phyloP scores from a whole-genome alignment of 2,113 vertebrate genomes.

The Orcinus orca region DNA sequence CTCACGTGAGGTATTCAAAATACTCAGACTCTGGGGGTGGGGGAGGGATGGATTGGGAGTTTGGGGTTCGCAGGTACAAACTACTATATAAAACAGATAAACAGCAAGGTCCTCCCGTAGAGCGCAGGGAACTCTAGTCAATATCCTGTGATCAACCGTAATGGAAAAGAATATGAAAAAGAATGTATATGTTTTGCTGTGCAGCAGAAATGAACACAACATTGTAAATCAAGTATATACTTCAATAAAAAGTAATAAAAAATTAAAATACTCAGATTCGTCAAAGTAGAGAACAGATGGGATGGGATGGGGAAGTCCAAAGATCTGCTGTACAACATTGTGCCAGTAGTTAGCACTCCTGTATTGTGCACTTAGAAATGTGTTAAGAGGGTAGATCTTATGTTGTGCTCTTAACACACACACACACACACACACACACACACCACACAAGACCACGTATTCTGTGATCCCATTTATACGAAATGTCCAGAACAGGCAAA shows the following conservation, averaged over 20 bases:
- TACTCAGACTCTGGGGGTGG: accelerated
- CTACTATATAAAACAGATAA: background rate
- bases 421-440: background rate
- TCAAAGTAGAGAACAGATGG: background rate
- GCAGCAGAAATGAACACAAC: background rate
- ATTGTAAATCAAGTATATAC: background rate
- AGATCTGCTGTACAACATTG: background rate
- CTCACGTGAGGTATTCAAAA: background rate
- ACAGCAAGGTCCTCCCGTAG: background rate
- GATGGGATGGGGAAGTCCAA: background rate
- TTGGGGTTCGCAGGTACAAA: background rate
- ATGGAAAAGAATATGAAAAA: background rate
- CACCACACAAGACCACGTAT: background rate
- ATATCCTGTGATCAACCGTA: background rate
- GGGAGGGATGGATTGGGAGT: background rate
- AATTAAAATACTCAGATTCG: background rate
- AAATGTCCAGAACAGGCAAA: background rate
- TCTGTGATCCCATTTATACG: background rate
- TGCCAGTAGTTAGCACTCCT: background rate
- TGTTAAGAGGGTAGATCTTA: background rate
- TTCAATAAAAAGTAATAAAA: background rate
- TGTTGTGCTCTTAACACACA: background rate
- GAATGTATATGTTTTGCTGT: background rate
- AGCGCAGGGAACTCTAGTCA: background rate
- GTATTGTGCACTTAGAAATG: background rate